Evolutionary conservation across 2,113 vertebrate species (phyloP).

Genomic region (Ranitomeya imitator): DNA sequence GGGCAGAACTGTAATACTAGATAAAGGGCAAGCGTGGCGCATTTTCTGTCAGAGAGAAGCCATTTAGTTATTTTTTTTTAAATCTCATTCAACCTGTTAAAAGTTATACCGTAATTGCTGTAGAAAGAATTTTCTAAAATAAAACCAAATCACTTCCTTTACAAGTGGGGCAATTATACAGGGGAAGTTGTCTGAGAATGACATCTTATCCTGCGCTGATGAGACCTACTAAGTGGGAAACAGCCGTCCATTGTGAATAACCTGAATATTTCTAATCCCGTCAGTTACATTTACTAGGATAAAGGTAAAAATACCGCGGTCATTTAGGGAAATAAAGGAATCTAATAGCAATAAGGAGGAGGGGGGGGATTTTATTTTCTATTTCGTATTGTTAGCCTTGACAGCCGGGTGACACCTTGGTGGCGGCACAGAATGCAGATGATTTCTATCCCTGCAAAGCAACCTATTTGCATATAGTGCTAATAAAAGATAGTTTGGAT

Average conservation of each 20-base stretch:
- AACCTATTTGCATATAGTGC: constrained; percentile 20
- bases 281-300: background rate
- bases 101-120: too few species aligned
- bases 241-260: background rate
- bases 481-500: constrained; percentile 22
- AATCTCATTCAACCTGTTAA: too few species aligned
- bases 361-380: background rate
- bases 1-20: too few species aligned
- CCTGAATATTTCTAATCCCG: background rate
- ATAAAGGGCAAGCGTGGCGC: too few species aligned
- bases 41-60: too few species aligned
- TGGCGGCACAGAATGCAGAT: constrained; percentile 15
- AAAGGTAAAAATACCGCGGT: background rate
- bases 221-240: background rate
- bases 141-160: too few species aligned
- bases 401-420: background rate
- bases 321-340: background rate
- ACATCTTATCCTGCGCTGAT: background rate
- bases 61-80: too few species aligned
- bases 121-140: too few species aligned
- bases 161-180: too few species aligned
- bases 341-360: background rate
- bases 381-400: constrained; percentile 10
- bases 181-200: background rate
- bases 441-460: constrained; percentile 3